A percentile compares a stretch with the other conserved stretches of the same genome.
Conservation (phyloP, 2,113 vertebrate genomes). For the Charadrius vociferus region DNA sequence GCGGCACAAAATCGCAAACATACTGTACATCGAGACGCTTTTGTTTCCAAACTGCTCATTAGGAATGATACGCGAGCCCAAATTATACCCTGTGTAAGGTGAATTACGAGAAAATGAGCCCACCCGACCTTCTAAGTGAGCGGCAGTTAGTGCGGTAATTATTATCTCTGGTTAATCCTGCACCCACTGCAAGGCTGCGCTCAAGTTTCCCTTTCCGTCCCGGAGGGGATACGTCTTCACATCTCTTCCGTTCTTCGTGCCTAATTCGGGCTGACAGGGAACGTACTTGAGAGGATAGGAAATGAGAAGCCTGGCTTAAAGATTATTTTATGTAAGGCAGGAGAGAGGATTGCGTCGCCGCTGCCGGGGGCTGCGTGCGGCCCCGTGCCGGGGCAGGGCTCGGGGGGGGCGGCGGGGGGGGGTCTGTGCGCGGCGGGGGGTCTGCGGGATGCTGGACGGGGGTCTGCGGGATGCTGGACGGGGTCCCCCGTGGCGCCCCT, state of each 20-base stretch:
- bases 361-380: neutral
- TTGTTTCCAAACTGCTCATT: constrained; percentile 71
- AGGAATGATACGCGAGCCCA: constrained; percentile 34
- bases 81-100: constrained; percentile 48
- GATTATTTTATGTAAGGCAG: constrained; percentile 30
- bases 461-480: too few relatives aligned
- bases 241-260: constrained; percentile 61
- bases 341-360: neutral
- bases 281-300: constrained; percentile 57
- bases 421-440: rapidly evolving
- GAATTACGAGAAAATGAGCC: constrained; percentile 12
- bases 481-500: neutral
- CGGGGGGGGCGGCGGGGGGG: rapidly evolving
- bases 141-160: neutral
- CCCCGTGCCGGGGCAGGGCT: rapidly evolving
- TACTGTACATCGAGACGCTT: constrained; percentile 47
- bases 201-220: constrained; percentile 21
- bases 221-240: constrained; percentile 29
- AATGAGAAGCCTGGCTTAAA: constrained; percentile 39
- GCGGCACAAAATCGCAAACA: constrained; percentile 36
- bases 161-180: neutral
- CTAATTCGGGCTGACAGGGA: constrained; percentile 66
- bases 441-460: neutral
- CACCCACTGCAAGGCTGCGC: neutral
- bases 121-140: neutral